Percentiles rank a stretch among this genome's conserved stretches.
Evolutionary conservation across 30 jellyfish, hydroid and myxozoan genomes (phyloP).

Genomic region (Cassiopea andromeda): DNA sequence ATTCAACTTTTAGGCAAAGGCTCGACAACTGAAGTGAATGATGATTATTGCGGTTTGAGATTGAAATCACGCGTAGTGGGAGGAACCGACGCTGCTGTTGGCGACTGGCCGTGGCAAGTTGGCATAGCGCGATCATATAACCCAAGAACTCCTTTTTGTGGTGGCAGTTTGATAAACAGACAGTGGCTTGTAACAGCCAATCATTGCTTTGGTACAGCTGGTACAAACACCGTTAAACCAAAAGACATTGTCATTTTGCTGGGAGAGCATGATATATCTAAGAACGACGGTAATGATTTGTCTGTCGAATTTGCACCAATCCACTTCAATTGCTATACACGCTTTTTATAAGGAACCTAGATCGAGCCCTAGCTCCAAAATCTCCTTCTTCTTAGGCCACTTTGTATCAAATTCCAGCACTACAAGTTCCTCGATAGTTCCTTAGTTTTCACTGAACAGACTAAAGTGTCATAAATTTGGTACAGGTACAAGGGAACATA

Average conservation of each 20-base stretch:
- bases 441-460: too few species aligned
- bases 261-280: constrained; percentile 23
- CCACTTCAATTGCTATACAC: too few species aligned
- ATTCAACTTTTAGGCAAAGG: too few species aligned
- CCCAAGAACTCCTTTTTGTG: constrained; percentile 18
- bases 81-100: constrained; percentile 45
- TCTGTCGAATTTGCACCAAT: too few species aligned
- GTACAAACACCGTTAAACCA: neutral
- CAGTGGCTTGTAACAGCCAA: constrained; percentile 62
- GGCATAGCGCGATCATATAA: constrained; percentile 31
- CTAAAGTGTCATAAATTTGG: too few species aligned
- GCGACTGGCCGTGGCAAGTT: constrained; percentile 69
- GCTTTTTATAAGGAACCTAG: too few species aligned
- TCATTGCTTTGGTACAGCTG: constrained; percentile 53
- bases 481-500: too few species aligned
- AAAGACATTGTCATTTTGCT: constrained; percentile 9
- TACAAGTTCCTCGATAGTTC: too few species aligned
- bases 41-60: constrained; percentile 31
- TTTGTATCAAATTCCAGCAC: too few species aligned
- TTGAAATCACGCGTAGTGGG: constrained; percentile 52
- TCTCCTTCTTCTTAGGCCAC: too few species aligned
- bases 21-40: constrained; percentile 1
- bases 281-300: neutral
- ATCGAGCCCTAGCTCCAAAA: too few species aligned
- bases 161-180: constrained; percentile 47